phyloP scores from a whole-genome alignment of 2,888 invertebrate species.

The Rhogogaster chlorosoma region DNA sequence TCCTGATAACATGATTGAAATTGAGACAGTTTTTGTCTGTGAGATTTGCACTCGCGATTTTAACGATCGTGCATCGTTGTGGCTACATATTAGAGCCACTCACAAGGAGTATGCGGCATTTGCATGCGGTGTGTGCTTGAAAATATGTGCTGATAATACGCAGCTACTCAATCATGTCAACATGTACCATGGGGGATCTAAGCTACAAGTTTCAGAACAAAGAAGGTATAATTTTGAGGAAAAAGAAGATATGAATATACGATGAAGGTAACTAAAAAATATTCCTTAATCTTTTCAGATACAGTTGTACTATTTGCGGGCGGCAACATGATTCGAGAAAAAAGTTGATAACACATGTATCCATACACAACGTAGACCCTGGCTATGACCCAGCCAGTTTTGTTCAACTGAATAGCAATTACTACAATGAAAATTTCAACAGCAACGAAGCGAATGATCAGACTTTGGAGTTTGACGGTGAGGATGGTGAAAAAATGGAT shows the following conservation, averaged over 20 bases:
- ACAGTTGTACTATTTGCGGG: constrained; percentile 79
- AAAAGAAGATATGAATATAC: background rate
- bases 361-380: constrained; percentile 80
- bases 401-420: constrained; percentile 77
- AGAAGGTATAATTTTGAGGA: constrained; percentile 69
- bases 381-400: constrained; percentile 79
- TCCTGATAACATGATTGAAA: constrained; percentile 75
- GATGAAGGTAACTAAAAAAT: background rate
- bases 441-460: constrained; percentile 69
- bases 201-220: constrained; percentile 73
- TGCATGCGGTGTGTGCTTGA: constrained; percentile 81
- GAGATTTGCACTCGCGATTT: constrained; percentile 78
- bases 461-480: constrained; percentile 69
- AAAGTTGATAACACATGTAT: constrained; percentile 79
- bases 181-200: constrained; percentile 77
- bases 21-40: constrained; percentile 78
- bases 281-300: constrained; percentile 58
- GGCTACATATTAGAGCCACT: constrained; percentile 80
- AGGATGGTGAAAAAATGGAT: constrained; percentile 73
- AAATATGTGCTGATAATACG: constrained; percentile 78
- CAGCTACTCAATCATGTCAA: constrained; percentile 79
- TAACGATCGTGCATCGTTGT: constrained; percentile 79
- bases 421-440: constrained; percentile 71
- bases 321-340: constrained; percentile 81
- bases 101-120: constrained; percentile 80